These are phyloP conservation scores for Nebria salina DNA, from an alignment of 2,888 invertebrate species.

Conservation along the genomic window DNA sequence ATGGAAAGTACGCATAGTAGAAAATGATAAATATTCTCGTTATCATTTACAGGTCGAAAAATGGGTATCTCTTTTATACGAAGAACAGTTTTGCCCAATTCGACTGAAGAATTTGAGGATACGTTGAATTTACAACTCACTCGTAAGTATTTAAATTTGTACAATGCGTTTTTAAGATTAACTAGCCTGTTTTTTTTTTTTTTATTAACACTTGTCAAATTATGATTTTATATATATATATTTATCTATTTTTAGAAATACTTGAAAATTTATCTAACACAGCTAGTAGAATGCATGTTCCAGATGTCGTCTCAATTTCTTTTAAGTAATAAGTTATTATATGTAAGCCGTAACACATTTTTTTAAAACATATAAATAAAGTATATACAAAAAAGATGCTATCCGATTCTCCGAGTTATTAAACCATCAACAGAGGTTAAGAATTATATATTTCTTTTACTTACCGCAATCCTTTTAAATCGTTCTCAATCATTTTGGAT, in stretches of 20 bases:
- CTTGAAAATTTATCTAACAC: conserved; percentile 51
- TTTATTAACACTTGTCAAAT: background rate
- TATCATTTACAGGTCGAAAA: conserved; percentile 46
- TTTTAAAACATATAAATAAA: no score
- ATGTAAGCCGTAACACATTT: no score
- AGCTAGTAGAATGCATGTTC: background rate
- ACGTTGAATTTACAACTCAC: conserved; percentile 51
- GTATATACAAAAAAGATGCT: no score
- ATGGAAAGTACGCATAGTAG: conserved; percentile 8
- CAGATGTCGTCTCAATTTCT: background rate
- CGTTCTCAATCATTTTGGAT: conserved; percentile 68
- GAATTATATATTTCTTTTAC: background rate
- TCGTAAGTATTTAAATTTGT: conserved; percentile 47
- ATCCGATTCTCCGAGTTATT: background rate
- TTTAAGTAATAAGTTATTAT: no score
- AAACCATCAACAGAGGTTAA: background rate
- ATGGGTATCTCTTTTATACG: conserved; percentile 49
- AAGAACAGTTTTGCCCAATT: conserved; percentile 29
- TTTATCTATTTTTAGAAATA: conserved; percentile 50
- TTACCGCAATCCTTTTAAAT: conserved; percentile 66
- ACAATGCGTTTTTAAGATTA: background rate
- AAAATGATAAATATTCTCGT: conserved; percentile 13
- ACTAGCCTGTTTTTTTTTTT: background rate
- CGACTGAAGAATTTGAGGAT: conserved; percentile 44
- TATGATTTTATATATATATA: background rate